Percentiles rank a stretch among this genome's conserved stretches.
Evolutionary conservation across 2,113 vertebrate genomes (phyloP).

Genomic region (Camarhynchus parvulus): DNA sequence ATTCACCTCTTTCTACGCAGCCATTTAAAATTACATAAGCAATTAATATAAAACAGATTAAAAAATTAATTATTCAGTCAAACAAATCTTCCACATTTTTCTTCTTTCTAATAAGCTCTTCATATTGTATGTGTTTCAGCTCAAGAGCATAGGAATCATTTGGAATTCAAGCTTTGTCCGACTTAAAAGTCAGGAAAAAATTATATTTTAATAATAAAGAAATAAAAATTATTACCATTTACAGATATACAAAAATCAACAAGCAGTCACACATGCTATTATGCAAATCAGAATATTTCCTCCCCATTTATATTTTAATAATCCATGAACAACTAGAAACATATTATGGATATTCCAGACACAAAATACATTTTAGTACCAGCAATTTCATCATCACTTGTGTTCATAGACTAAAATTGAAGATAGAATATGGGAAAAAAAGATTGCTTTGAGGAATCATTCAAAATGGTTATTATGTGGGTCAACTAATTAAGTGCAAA

Average conservation of each 20-base stretch:
- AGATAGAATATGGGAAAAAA: background rate
- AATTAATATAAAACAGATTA: slow-evolving; percentile 69
- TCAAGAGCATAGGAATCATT: slow-evolving; percentile 39
- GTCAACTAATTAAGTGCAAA: background rate
- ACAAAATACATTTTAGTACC: background rate
- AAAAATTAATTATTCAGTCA: slow-evolving; percentile 65
- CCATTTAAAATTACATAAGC: slow-evolving; percentile 67
- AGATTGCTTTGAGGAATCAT: background rate
- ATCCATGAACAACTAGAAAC: background rate
- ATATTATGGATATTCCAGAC: background rate
- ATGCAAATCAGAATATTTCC: slow-evolving; percentile 4
- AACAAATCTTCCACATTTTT: slow-evolving; percentile 50
- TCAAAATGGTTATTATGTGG: background rate
- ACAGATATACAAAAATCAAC: background rate
- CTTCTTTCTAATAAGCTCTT: background rate
- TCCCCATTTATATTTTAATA: slow-evolving; percentile 12
- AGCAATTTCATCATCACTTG: background rate
- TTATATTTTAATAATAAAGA: slow-evolving; percentile 1
- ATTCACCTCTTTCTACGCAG: slow-evolving; percentile 35
- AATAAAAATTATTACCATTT: slow-evolving; percentile 14
- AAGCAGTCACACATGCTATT: background rate
- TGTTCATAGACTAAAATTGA: background rate
- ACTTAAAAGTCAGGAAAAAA: slow-evolving; percentile 56
- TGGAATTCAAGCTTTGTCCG: slow-evolving; percentile 56
- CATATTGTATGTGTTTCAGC: slow-evolving; percentile 5